Evolutionary conservation across 2,797 vertebrate species (phyloP), one percentile per base, ranked within the genome.

Genomic region (Otus scops): DNA sequence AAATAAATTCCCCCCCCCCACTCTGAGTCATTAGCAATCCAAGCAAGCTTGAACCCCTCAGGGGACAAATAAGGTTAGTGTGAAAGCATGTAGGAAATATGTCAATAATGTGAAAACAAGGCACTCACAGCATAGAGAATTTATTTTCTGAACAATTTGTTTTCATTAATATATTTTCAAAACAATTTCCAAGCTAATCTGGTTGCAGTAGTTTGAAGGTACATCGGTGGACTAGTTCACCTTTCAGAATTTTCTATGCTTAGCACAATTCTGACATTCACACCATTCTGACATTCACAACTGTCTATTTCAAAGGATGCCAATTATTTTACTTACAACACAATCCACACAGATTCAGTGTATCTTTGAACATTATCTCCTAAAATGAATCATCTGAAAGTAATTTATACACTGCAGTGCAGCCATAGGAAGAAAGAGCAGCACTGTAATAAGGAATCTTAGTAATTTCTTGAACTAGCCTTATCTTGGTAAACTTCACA

Each of bases 51-150:
- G 50, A 92, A n/a, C 3, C 2, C 7, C 32, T 59, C 30, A 56
- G n/a, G 19, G 3, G 5, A 48, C 15, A 75, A 57, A 41, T 24
- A 56, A 75, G 10, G 5, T 65, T 76, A 73, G 7, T 0, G 0
- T 32, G 50, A 87, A 92, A 71, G 2, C 20, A 34, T 30, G 6
- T 14, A 79, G 26, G 10, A 87, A 93, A 71, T 28, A 56, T 1
- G 2, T 50, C 36, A 70, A 26, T 16, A 32, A 10, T 26, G 4
- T 50, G 21, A 61, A 91, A 82, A 53, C 14, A 60, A 60, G 27
- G 6, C 19, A 26, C 19, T 68, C 28, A 8, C 6, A 45, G 5
- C 60, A 54, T 0, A 57, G 43, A 34, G 6, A n/a, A 16, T 45
- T 76, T 91, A 21, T 88, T 86, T 93, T 68, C 28, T 10, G 73